Evolutionary conservation across 2,113 vertebrate species (phyloP), one percentile per base, ranked within the genome.

Genomic region (Nesospiza acunhae): DNA sequence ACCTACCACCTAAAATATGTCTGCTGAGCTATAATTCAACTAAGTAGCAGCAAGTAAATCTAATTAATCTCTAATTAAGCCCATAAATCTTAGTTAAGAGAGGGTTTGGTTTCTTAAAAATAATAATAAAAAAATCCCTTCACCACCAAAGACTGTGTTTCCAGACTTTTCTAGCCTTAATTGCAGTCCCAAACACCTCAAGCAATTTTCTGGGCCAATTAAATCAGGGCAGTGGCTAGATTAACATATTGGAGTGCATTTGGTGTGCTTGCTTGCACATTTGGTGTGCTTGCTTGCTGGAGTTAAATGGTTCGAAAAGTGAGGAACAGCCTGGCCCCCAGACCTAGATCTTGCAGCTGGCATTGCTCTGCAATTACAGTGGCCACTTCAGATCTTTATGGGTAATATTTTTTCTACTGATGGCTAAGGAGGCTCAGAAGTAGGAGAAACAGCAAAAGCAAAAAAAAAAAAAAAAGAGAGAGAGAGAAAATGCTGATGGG

Each of bases 1-100:
- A 97, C 81, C 94, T 88, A 87, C 84, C 90, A 95, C 89, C 97
- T 96, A 96, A 97, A 98, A 92, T 96, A 87, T 72, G 35, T 95
- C 94, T 88, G 41, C 78, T 96, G 72, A 84, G 50, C 17, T 79
- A 67, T 89, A 93, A 90, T 97, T 89, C 96, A 84, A 63, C 91
- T 94, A 97, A 96, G 81, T 86, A 96, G 92, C 92, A 97, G 93
- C 94, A 96, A 97, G 90, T 95, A 97, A 94, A 85, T 97, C 96
- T 97, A 97, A 98, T 98, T 97, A 97, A 93, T 93, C 91, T 97
- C 94, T 97, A 97, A 98, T 98, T 98, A 98, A 83, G 39, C 87
- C 86, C 96, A 94, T 63, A 94, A 96, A 92, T 95, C 97, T 96
- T 95, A 96, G 70, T 83, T 93, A 83, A 95, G 70, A 91, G 78